Percentiles rank a stretch among this genome's conserved stretches.
Conservation (phyloP, 2,113 vertebrate genomes). For the Oryctolagus cuniculus region mOryCun1.1 NC_091443.1:71957501-71958000, state of each 20-base stretch:
- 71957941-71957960: neutral
- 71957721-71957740: slow-evolving; percentile 48
- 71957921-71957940: neutral
- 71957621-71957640: neutral
- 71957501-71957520: neutral
- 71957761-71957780: slow-evolving; percentile 40
- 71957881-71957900: neutral
- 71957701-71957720: neutral
- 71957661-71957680: neutral
- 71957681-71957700: slow-evolving; percentile 10
- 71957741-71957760: neutral
- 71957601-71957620: neutral
- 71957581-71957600: neutral
- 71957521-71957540: neutral
- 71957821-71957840: neutral
- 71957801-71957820: neutral
- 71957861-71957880: neutral
- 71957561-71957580: neutral
- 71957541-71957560: neutral
- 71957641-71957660: neutral
- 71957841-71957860: neutral
- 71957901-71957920: neutral
- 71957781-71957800: neutral
- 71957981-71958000: slow-evolving; percentile 19
- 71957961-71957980: neutral